Conservation (phyloP, 2,888 invertebrate genomes). For the Oeneis ivallda region DNA sequence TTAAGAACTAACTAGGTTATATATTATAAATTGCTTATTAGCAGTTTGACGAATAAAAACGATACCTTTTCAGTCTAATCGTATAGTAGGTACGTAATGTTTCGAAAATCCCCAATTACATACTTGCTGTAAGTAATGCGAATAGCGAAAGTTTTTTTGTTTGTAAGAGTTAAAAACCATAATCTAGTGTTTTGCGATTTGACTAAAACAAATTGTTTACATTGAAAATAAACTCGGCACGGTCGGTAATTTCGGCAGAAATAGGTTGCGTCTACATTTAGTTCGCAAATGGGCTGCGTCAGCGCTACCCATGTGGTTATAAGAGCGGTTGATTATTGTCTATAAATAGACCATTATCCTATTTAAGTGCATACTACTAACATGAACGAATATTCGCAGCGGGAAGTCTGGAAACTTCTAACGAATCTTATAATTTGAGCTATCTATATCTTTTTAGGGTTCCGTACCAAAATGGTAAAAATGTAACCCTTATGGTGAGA, state of each 20-base stretch:
- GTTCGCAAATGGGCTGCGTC: constrained; percentile 56
- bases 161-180: neutral
- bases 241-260: constrained; percentile 24
- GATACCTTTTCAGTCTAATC: no score
- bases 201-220: constrained; percentile 14
- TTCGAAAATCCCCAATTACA: no score
- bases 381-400: constrained; percentile 57
- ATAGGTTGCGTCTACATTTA: constrained; percentile 29
- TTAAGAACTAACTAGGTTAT: no score
- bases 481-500: no score
- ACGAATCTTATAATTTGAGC: constrained; percentile 26
- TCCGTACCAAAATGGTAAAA: no score
- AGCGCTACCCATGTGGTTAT: constrained; percentile 62
- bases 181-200: constrained; percentile 3
- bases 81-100: no score
- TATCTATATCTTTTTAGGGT: neutral
- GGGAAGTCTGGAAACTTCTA: constrained; percentile 55
- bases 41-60: no score
- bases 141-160: neutral
- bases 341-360: constrained; percentile 71
- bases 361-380: constrained; percentile 51
- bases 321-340: constrained; percentile 67
- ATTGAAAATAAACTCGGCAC: constrained; percentile 15
- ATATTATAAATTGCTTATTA: no score
- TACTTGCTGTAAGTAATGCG: neutral